Evolutionary conservation across 1,140 invertebrate species (phyloP), one percentile per base, ranked within the genome.

Genomic region (Colletes latitarsis): DNA sequence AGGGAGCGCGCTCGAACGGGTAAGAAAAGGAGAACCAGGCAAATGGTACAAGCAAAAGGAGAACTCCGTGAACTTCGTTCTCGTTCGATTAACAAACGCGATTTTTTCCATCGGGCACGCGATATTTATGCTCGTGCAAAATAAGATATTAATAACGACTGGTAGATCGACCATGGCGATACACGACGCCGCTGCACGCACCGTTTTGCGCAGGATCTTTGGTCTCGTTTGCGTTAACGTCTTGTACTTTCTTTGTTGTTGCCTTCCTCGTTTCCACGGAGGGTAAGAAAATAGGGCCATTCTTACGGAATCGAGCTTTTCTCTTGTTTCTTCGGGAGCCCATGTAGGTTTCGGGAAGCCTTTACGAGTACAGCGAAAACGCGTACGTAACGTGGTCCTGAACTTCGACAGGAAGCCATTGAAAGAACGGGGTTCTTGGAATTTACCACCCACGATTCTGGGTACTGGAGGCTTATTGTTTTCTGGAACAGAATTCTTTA

Each of bases 91-190:
- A 83, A 80, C 81, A 80, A 83, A 83, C 53, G 69, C 81, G 70
- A 64, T 81, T 64, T 71, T 72, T 14, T 15, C 41, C 70, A 80
- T 70, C 49, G 64, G 15, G 81, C 80, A 71, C 64, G 79, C 79
- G 64, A 73, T 79, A 83, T 83, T 83, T 83, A 81, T 83, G 81
- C 69, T 57, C 70, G 55, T 21, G 81, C 70, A 75, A 80, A 83
- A 74, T 83, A 80, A 80, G 81, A 83, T 83, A 83, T 83, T 83
- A 83, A 83, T 83, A 83, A 83, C 70, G 66, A 46, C 12, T 63
- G 63, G 70, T 83, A 83, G 81, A 83, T 83, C 15, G 57, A 71
- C 63, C 69, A 39, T 43, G 70, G 77, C 77, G 81, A 82, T 83
- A 83, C 70, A 75, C 81, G 81, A 57, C 41, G 63, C 39, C 46